Conservation (phyloP, 2,888 invertebrate species). For the Callinectes sapidus region DNA sequence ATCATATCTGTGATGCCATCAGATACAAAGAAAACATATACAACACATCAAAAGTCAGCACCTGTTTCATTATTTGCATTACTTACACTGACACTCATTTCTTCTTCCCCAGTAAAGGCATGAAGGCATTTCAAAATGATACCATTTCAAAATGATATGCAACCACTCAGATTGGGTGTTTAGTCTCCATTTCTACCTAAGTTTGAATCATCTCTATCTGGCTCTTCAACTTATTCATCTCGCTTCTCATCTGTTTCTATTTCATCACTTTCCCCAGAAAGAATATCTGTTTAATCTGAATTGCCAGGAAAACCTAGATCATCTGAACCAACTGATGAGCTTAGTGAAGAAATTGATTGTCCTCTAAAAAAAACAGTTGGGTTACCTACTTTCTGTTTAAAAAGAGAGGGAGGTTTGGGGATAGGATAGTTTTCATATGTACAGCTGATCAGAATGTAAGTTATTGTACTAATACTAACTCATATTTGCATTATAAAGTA, state of each 20-base stretch:
- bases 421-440: neutral
- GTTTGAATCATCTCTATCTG: constrained; percentile 41
- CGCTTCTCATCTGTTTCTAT: constrained; percentile 36
- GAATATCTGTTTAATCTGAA: neutral
- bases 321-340: neutral
- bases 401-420: neutral
- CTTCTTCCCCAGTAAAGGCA: constrained; percentile 53
- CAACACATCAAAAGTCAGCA: constrained; percentile 45
- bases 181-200: neutral
- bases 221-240: constrained; percentile 45
- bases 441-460: neutral
- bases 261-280: constrained; percentile 46
- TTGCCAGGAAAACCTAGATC: neutral
- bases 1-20: constrained; percentile 44
- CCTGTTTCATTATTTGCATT: neutral
- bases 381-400: constrained; percentile 28
- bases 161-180: constrained; percentile 19
- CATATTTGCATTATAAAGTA: neutral
- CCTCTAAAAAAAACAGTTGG: neutral
- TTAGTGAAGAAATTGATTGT: neutral
- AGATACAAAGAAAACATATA: constrained; percentile 27
- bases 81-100: constrained; percentile 36
- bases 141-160: constrained; percentile 4
- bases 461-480: neutral
- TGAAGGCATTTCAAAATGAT: neutral